Percentiles rank a stretch among this genome's conserved stretches.
Evolutionary conservation across 1,140 invertebrate species (phyloP).

Genomic region (Mycetomoellerius zeteki): DNA sequence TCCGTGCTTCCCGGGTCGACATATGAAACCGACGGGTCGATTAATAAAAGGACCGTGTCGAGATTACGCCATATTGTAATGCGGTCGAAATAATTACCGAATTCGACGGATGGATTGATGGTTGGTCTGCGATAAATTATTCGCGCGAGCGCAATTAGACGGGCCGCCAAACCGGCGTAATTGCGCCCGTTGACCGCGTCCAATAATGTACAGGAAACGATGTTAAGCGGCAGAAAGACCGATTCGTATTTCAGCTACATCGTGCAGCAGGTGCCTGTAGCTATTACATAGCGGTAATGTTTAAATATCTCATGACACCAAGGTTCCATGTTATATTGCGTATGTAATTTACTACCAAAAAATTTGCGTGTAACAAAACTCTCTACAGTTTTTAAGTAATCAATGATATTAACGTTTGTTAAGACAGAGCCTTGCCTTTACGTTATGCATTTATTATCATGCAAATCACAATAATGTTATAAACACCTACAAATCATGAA

Average conservation of each 20-base stretch:
- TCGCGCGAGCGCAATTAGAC: conserved; percentile 48
- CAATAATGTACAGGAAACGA: conserved; percentile 45
- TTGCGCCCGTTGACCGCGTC: conserved; percentile 34
- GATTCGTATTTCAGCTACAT: conserved; percentile 44
- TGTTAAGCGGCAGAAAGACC: conserved; percentile 52
- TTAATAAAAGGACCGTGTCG: conserved; percentile 55
- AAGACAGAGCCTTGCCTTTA: background rate
- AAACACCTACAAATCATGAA: background rate
- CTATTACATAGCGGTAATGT: background rate
- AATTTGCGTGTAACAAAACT: background rate
- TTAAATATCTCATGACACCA: conserved; percentile 19
- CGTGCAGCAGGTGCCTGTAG: background rate
- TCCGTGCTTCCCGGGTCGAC: background rate
- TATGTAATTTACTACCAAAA: background rate
- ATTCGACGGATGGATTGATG: conserved; percentile 54
- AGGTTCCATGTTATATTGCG: background rate
- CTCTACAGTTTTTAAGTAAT: background rate
- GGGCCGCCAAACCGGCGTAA: conserved; percentile 36
- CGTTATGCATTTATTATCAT: background rate
- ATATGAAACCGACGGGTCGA: conserved; percentile 32
- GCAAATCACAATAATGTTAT: background rate
- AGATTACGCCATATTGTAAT: conserved; percentile 54
- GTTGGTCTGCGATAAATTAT: conserved; percentile 50
- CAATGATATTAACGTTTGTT: background rate
- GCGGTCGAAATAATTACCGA: conserved; percentile 56